phyloP scores from a whole-genome alignment of 2,113 vertebrate genomes.

The Stictonetta naevosa region DNA sequence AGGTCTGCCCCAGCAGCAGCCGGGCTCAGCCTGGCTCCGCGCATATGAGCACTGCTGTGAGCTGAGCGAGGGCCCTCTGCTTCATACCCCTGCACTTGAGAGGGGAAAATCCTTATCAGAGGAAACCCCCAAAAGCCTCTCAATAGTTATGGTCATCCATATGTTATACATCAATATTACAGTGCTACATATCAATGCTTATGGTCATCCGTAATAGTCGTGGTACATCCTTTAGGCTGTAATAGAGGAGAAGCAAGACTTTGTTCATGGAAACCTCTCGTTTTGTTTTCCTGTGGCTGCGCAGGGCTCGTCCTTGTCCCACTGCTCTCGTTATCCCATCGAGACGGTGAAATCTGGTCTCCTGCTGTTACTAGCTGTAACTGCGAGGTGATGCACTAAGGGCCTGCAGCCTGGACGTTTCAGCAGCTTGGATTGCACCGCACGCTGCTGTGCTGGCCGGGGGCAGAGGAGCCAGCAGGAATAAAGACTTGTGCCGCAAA shows the following conservation, averaged over 20 bases:
- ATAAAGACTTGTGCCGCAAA: background rate
- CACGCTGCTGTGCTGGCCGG: too few relatives aligned
- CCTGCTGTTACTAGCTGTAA: background rate
- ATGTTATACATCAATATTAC: too few relatives aligned
- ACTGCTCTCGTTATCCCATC: background rate
- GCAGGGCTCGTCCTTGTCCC: background rate
- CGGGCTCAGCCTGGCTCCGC: background rate
- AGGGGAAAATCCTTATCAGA: constrained; percentile 13
- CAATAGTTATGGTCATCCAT: background rate
- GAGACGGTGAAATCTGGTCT: background rate
- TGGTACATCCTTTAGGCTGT: background rate
- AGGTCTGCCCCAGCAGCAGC: background rate
- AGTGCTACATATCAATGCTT: too few relatives aligned
- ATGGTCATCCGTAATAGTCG: too few relatives aligned
- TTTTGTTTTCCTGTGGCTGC: background rate
- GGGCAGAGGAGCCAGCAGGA: background rate
- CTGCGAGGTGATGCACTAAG: background rate
- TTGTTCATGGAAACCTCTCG: background rate
- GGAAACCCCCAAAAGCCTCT: background rate
- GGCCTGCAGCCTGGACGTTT: background rate
- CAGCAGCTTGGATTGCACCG: too few relatives aligned
- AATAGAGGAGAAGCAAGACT: background rate
- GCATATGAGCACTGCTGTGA: background rate
- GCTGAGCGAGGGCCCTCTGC: background rate
- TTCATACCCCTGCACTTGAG: background rate